Base-by-base conservation (phyloP, 2,888 invertebrate genomes). In the Drosophila yooni region DNA sequence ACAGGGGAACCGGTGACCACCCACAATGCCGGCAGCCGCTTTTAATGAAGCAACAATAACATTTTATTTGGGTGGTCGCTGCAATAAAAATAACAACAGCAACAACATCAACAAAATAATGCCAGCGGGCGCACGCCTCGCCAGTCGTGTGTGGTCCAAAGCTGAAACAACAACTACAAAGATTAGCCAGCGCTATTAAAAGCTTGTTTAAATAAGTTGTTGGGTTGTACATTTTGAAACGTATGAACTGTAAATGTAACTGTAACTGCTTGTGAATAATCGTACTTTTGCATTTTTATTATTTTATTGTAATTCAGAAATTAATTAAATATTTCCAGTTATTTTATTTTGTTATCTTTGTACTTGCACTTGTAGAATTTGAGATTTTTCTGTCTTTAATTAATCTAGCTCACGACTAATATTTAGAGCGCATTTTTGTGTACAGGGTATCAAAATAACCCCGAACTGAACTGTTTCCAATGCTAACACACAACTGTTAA, bases 1-100 rank as follows among this genome's bases (percentile, higher is more conserved):
- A 63, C 66, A 31, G 40, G 65, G 61, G 59, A 33, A 51, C 38
- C n/a, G 40, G 58, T 61, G 85, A 86, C 86, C 86, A 86, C 86
- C 86, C 86, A 89, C 86, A 85, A 74, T 66, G 88, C 90, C 85
- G 75, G 72, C 75, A 79, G 86, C 67, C 79, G 79, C 84, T 82
- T 88, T 85, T 81, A 82, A 83, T 88, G 83, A 88, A 81, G 74
- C 80, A 88, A 74, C 83, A 81, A 75, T 86, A 86, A 76, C 56
- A 88, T 75, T 70, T 74, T 67, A 77, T 89, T 85, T 76, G 85
- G 81, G 81, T 81, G 81, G 82, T 84, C 84, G 70, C 73, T 68
- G 76, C 83, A 77, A 70, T 73, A 82, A 68, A 70, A 80, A 71
- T 60, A 74, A 76, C 69, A 79, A 69, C 63, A 76, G 64, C 65